Evolutionary conservation across 2,888 invertebrate species (phyloP).

Genomic region (Augiades crinisus): DNA sequence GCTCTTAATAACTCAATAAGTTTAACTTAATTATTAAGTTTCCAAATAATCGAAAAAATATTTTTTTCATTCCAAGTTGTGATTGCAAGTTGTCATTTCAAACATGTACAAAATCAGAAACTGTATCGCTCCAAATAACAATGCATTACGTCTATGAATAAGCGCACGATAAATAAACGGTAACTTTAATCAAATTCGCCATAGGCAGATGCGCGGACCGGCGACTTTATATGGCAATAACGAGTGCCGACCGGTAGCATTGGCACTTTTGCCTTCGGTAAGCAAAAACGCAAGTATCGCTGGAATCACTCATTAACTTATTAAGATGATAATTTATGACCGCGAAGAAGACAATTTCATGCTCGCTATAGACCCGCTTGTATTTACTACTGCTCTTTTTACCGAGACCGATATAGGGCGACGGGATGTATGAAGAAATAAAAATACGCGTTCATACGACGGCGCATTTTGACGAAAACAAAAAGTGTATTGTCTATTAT

Average conservation of each 20-base stretch:
- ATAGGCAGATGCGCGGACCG: constrained; percentile 69
- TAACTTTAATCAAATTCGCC: constrained; percentile 78
- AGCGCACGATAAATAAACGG: constrained; percentile 69
- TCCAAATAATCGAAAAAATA: too few species aligned
- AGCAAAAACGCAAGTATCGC: constrained; percentile 70
- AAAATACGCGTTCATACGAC: constrained; percentile 12
- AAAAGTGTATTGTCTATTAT: constrained; percentile 20
- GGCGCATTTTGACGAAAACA: constrained; percentile 12
- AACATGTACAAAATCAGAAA: too few species aligned
- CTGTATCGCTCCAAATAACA: constrained; percentile 43
- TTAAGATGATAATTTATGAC: constrained; percentile 78
- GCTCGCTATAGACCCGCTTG: constrained; percentile 42
- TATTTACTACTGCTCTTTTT: constrained; percentile 43
- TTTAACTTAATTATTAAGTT: too few species aligned
- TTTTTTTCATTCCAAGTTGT: too few species aligned
- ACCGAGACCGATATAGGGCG: constrained; percentile 15
- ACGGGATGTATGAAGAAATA: constrained; percentile 26
- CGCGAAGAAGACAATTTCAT: constrained; percentile 64
- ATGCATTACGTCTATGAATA: constrained; percentile 36
- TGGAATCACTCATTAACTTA: constrained; percentile 77
- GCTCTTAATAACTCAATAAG: too few species aligned
- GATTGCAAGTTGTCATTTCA: too few species aligned
- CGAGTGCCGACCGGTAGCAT: constrained; percentile 57
- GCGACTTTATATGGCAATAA: constrained; percentile 68
- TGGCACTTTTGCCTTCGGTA: constrained; percentile 52